A percentile compares a stretch with the other conserved stretches of the same genome.
phyloP scores from a whole-genome alignment of 2,888 invertebrate genomes.

The Drosophila quinaria region DNA sequence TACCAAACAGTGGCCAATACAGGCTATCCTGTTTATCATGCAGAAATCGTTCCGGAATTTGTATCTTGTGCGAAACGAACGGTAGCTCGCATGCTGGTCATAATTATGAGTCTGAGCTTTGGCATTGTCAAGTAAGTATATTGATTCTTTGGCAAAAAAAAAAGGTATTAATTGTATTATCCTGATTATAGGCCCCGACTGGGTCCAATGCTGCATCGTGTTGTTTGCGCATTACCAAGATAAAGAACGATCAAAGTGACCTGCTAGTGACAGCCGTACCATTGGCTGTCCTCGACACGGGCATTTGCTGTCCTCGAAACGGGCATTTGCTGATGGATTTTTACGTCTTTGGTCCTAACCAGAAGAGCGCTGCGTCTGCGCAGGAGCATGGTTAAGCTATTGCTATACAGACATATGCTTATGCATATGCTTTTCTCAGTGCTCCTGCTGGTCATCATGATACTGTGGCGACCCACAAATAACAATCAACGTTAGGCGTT shows the following conservation, averaged over 20 bases:
- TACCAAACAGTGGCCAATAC: slow-evolving; percentile 92
- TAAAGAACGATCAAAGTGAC: slow-evolving; percentile 88
- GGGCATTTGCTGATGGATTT: slow-evolving; percentile 98
- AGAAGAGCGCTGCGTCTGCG: slow-evolving; percentile 94
- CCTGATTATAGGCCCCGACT: slow-evolving; percentile 90
- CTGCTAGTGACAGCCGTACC: slow-evolving; percentile 93
- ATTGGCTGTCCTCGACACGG: slow-evolving; percentile 93
- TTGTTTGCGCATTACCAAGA: slow-evolving; percentile 91
- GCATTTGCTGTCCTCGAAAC: slow-evolving; percentile 95
- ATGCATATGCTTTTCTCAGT: slow-evolving; percentile 97
- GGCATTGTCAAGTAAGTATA: slow-evolving; percentile 95
- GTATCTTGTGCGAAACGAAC: slow-evolving; percentile 96
- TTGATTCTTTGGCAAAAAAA: background rate
- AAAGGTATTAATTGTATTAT: background rate
- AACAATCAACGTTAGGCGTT: slow-evolving; percentile 98
- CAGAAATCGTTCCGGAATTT: slow-evolving; percentile 94
- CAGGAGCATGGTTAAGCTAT: slow-evolving; percentile 95
- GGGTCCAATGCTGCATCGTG: slow-evolving; percentile 95
- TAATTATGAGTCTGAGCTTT: slow-evolving; percentile 97
- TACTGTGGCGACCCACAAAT: slow-evolving; percentile 97
- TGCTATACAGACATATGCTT: slow-evolving; percentile 95
- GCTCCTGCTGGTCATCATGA: slow-evolving; percentile 95
- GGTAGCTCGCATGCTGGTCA: slow-evolving; percentile 96
- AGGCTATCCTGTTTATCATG: slow-evolving; percentile 89
- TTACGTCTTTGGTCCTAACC: slow-evolving; percentile 95